Evolutionary conservation across 2,888 invertebrate genomes (phyloP).

Genomic region (Cephalotes varians): DNA sequence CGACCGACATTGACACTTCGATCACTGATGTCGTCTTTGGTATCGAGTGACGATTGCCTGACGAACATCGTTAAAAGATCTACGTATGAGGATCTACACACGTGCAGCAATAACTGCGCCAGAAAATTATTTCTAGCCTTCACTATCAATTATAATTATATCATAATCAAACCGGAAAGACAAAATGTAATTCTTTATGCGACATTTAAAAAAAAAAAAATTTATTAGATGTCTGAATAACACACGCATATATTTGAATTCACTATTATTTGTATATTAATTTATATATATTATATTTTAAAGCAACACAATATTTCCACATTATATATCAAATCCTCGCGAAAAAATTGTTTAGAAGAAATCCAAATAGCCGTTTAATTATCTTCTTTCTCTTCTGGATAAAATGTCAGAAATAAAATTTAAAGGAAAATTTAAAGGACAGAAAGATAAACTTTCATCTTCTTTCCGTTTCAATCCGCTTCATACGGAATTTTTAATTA

Average conservation of each 20-base stretch:
- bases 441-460: no score
- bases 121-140: constrained; percentile 44
- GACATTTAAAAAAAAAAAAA: neutral
- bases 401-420: neutral
- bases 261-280: neutral
- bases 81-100: neutral
- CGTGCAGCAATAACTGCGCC: neutral
- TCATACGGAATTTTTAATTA: no score
- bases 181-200: neutral
- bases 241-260: neutral
- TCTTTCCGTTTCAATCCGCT: no score
- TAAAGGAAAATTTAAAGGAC: no score
- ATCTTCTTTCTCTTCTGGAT: neutral
- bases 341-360: neutral
- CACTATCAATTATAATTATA: neutral
- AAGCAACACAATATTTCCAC: neutral
- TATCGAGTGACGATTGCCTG: constrained; percentile 34
- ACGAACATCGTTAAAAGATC: constrained; percentile 34
- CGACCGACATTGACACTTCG: constrained; percentile 57
- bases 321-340: neutral
- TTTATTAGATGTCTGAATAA: neutral
- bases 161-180: neutral
- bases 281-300: neutral
- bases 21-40: constrained; percentile 39
- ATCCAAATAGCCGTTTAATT: neutral